Percentiles rank a stretch among this genome's conserved stretches.
Conservation (phyloP, 1,140 invertebrate genomes). For the Micrasema longulum region DNA sequence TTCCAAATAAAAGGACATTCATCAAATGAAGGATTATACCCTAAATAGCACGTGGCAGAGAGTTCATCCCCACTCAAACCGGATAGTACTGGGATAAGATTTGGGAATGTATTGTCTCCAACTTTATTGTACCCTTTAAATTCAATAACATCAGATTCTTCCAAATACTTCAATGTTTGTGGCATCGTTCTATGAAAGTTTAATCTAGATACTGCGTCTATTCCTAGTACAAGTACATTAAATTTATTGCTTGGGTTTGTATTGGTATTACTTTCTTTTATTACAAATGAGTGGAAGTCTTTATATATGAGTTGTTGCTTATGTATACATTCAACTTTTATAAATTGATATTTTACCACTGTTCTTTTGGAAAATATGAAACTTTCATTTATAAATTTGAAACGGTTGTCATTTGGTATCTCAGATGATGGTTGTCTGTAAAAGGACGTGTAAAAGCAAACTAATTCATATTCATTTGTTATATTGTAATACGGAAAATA, state of each 20-base stretch:
- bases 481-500: constrained; percentile 70
- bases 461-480: constrained; percentile 59
- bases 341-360: constrained; percentile 70
- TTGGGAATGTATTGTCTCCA: constrained; percentile 87
- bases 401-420: constrained; percentile 60
- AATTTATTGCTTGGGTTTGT: constrained; percentile 53
- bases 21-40: constrained; percentile 65
- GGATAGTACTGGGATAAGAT: constrained; percentile 79
- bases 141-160: constrained; percentile 74
- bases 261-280: constrained; percentile 63
- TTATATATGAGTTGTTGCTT: constrained; percentile 69
- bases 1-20: constrained; percentile 86
- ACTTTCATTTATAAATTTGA: constrained; percentile 63
- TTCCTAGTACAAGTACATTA: constrained; percentile 84
- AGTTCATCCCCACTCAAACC: constrained; percentile 74
- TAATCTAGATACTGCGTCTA: constrained; percentile 87
- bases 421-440: constrained; percentile 66
- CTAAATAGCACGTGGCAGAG: constrained; percentile 71
- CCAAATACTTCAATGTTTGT: constrained; percentile 73
- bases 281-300: constrained; percentile 77
- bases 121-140: constrained; percentile 86
- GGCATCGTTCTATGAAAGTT: constrained; percentile 89
- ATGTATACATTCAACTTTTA: constrained; percentile 71
- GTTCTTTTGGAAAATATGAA: constrained; percentile 61
- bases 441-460: constrained; percentile 76